A percentile compares a stretch with the other conserved stretches of the same genome.
Evolutionary conservation across 2,797 vertebrate genomes (phyloP).

Genomic region (Nannoperca australis): DNA sequence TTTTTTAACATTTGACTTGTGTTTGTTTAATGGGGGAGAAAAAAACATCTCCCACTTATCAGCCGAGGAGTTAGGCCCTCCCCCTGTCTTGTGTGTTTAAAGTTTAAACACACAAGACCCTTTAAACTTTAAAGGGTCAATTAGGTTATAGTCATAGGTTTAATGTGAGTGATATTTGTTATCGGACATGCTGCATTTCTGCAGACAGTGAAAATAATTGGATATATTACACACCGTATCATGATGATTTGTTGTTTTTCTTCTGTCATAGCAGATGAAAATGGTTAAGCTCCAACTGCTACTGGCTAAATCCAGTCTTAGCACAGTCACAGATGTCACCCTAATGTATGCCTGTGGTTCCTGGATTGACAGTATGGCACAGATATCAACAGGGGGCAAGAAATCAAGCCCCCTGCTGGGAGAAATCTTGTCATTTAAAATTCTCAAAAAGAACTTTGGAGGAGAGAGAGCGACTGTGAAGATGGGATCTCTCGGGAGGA

Average conservation of each 20-base stretch:
- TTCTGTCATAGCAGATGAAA: conserved; percentile 30
- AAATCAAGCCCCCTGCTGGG: conserved; percentile 52
- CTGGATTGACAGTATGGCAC: conserved; percentile 48
- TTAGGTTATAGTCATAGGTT: neutral
- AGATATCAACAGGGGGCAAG: conserved; percentile 52
- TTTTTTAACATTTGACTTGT: neutral
- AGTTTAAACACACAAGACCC: too few species aligned
- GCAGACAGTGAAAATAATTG: conserved; percentile 13
- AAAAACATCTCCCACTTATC: neutral
- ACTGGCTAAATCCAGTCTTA: conserved; percentile 50
- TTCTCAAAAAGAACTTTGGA: conserved; percentile 40
- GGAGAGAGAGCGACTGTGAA: conserved; percentile 13
- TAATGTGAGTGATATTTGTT: neutral
- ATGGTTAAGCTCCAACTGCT: conserved; percentile 38
- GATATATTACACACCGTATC: neutral
- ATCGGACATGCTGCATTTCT: neutral
- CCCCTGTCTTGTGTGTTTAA: neutral
- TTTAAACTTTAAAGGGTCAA: neutral
- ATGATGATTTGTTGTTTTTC: conserved; percentile 14
- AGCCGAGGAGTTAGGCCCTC: neutral
- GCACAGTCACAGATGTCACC: conserved; percentile 62
- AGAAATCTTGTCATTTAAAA: conserved; percentile 67
- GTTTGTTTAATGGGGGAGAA: neutral
- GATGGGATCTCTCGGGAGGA: conserved; percentile 39
- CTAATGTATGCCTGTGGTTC: conserved; percentile 48